These are phyloP conservation scores for Drosophila subpulchrella DNA, from an alignment of 1,140 invertebrate species.

Conservation along the genomic window DNA sequence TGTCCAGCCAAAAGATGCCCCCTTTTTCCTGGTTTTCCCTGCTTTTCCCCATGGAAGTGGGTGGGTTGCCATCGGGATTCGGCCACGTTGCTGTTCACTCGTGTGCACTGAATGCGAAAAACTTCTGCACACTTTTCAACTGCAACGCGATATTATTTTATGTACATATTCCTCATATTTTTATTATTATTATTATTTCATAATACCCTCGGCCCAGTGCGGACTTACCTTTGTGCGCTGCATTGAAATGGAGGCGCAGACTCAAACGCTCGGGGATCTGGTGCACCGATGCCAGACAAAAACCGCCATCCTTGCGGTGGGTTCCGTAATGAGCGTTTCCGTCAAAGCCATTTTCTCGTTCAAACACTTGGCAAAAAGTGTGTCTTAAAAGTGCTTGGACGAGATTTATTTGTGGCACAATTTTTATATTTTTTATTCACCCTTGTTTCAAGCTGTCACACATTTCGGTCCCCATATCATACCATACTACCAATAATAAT, in stretches of 20 bases:
- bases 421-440: background rate
- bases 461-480: too few species aligned
- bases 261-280: conserved; percentile 42
- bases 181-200: conserved; percentile 46
- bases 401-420: background rate
- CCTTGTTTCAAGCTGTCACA: too few species aligned
- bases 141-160: conserved; percentile 69
- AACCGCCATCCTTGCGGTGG: conserved; percentile 38
- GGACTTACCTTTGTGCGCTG: conserved; percentile 54
- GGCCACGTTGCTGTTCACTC: conserved; percentile 59
- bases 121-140: conserved; percentile 68
- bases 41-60: conserved; percentile 7
- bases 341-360: conserved; percentile 47
- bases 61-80: conserved; percentile 22
- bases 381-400: background rate
- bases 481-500: too few species aligned
- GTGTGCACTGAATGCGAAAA: conserved; percentile 81
- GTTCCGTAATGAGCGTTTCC: conserved; percentile 71
- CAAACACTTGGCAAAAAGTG: conserved; percentile 4
- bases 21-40: background rate
- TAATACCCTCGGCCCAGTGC: conserved; percentile 18
- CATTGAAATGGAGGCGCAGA: conserved; percentile 40
- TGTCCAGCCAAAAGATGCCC: conserved; percentile 6
- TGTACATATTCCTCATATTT: conserved; percentile 27
- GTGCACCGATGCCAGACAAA: conserved; percentile 27